A percentile compares a stretch with the other conserved stretches of the same genome.
These are phyloP conservation scores for Amiota communis DNA, from an alignment of 2,888 invertebrate genomes.

Conservation along the genomic window DNA sequence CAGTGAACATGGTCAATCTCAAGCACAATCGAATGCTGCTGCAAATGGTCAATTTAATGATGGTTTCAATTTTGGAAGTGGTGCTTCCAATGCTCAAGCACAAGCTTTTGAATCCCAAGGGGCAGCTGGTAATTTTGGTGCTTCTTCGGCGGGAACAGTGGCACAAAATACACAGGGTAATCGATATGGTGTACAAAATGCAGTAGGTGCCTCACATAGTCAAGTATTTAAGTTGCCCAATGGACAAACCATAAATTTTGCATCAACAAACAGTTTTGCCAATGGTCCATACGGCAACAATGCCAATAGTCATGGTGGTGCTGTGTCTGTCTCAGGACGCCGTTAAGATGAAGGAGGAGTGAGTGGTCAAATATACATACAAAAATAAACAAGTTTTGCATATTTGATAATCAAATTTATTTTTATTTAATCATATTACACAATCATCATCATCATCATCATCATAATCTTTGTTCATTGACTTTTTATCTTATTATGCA, in stretches of 20 bases:
- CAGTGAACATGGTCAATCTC: constrained; percentile 57
- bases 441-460: background rate
- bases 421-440: background rate
- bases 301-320: constrained; percentile 57
- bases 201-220: constrained; percentile 70
- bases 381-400: background rate
- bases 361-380: background rate
- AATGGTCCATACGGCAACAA: constrained; percentile 59
- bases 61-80: constrained; percentile 58
- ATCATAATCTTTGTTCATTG: background rate
- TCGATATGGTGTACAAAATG: constrained; percentile 59
- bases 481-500: background rate
- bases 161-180: constrained; percentile 66
- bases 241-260: constrained; percentile 71
- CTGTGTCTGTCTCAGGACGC: constrained; percentile 54
- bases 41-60: constrained; percentile 57
- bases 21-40: constrained; percentile 66
- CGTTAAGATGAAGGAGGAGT: no score
- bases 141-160: constrained; percentile 68
- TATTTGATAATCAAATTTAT: background rate
- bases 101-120: constrained; percentile 70
- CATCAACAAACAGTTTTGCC: constrained; percentile 69
- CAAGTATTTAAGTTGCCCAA: constrained; percentile 72
- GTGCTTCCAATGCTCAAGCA: constrained; percentile 69
- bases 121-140: constrained; percentile 68